These are phyloP conservation scores for fruit fly (Drosophila melanogaster) DNA, from an alignment of 1,140 invertebrate species.

Conservation along the genomic window Release_6_plus_ISO1_MT NT_033779.5:10490001-10490500, in stretches of 20 bases:
- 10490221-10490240: no score
- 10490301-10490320: conserved; percentile 30
- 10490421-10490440: conserved; percentile 43
- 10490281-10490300: background rate
- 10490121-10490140: background rate
- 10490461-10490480: background rate
- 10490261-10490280: background rate
- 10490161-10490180: background rate
- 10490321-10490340: conserved; percentile 20
- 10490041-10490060: conserved; percentile 46
- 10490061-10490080: conserved; percentile 65
- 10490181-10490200: no score
- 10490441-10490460: conserved; percentile 70
- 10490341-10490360: conserved; percentile 13
- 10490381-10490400: conserved; percentile 71
- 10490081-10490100: conserved; percentile 38
- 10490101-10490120: conserved; percentile 27
- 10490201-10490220: no score
- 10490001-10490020: conserved; percentile 18
- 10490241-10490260: background rate
- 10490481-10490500: conserved; percentile 41
- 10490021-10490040: conserved; percentile 3
- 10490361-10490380: conserved; percentile 28
- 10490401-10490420: conserved; percentile 61
- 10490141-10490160: background rate